phyloP scores from a whole-genome alignment of 1,140 invertebrate genomes.

The Halyomorpha halys region DNA sequence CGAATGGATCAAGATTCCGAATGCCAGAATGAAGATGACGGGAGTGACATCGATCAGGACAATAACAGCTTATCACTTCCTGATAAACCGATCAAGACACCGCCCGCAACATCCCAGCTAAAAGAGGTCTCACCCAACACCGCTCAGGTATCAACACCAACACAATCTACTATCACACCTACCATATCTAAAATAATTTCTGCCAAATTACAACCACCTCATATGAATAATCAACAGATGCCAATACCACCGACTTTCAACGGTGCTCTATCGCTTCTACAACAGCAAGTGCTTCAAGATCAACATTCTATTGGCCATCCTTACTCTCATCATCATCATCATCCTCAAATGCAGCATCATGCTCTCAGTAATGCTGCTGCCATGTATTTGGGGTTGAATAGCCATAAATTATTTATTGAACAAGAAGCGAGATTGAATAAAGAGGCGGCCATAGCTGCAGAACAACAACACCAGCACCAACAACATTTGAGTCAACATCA shows the following conservation, averaged over 20 bases:
- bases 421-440: constrained; percentile 60
- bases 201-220: constrained; percentile 47
- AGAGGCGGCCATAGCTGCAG: constrained; percentile 43
- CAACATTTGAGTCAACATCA: constrained; percentile 35
- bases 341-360: constrained; percentile 39
- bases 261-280: constrained; percentile 32
- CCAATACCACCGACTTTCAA: constrained; percentile 33
- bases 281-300: constrained; percentile 34
- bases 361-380: constrained; percentile 57
- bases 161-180: constrained; percentile 51
- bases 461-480: constrained; percentile 41
- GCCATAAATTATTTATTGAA: constrained; percentile 60
- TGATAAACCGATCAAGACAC: constrained; percentile 38
- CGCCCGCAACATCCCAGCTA: constrained; percentile 47
- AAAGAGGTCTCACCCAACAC: constrained; percentile 40
- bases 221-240: constrained; percentile 28
- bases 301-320: constrained; percentile 31
- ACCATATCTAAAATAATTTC: constrained; percentile 59
- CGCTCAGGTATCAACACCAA: constrained; percentile 40
- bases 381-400: constrained; percentile 58
- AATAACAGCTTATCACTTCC: constrained; percentile 39
- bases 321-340: constrained; percentile 38
- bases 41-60: constrained; percentile 53
- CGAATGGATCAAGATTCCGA: constrained; percentile 66
- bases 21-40: constrained; percentile 60